Conservation (phyloP, 2,113 vertebrate genomes). For the Paradoxurus hermaphroditus region DNA sequence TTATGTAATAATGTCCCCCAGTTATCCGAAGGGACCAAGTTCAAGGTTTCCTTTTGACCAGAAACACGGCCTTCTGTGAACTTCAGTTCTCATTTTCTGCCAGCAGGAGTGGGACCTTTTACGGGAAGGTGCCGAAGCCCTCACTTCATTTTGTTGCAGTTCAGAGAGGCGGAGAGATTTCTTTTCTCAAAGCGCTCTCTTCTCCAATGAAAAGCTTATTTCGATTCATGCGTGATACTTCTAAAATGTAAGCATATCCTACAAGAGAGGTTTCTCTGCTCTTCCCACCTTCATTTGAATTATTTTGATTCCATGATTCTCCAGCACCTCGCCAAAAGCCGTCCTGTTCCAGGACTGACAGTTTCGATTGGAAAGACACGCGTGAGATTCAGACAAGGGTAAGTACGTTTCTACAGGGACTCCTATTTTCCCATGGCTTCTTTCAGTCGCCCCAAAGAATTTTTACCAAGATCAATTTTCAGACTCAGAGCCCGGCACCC, state of each 20-base stretch:
- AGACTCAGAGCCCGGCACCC: neutral
- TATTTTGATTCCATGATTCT: neutral
- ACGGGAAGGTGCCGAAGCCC: neutral
- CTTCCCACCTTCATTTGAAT: neutral
- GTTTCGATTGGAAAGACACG: neutral
- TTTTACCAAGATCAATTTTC: neutral
- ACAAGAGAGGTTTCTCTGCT: neutral
- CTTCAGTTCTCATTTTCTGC: neutral
- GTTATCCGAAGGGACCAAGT: neutral
- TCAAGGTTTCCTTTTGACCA: neutral
- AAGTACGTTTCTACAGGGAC: neutral
- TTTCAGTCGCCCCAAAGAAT: neutral
- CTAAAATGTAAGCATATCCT: neutral
- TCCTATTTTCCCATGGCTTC: neutral
- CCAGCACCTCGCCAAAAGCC: neutral
- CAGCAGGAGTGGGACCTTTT: neutral
- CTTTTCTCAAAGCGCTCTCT: neutral
- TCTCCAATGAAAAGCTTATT: neutral
- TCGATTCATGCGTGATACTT: neutral
- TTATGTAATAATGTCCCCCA: neutral
- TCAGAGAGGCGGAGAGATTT: neutral
- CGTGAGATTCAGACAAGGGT: neutral
- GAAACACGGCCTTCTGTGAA: conserved; percentile 21
- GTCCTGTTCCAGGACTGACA: neutral
- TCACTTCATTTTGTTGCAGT: neutral